Percentiles rank a stretch among this genome's conserved stretches.
Conservation (phyloP, 2,797 vertebrate species). For the Arrhamphus sclerolepis region DNA sequence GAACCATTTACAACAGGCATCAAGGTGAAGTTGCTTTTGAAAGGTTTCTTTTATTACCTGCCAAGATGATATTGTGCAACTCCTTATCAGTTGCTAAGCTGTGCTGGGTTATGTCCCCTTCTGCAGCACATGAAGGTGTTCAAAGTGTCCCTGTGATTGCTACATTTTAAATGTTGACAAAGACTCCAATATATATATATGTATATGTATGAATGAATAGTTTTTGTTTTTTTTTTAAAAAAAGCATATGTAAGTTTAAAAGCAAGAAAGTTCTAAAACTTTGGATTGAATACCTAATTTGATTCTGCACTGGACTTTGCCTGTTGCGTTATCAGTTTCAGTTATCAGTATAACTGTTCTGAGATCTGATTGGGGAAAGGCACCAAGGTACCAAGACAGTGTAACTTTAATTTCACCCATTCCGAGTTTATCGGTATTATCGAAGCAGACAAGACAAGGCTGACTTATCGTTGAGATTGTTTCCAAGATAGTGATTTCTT, state of each 20-base stretch:
- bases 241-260: neutral
- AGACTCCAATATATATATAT: too few relatives aligned
- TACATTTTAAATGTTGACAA: constrained; percentile 1
- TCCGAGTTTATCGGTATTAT: neutral
- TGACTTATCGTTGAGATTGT: constrained; percentile 16
- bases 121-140: constrained; percentile 2
- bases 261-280: neutral
- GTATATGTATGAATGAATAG: too few relatives aligned
- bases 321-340: constrained; percentile 42
- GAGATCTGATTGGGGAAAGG: constrained; percentile 6
- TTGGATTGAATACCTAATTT: constrained; percentile 20
- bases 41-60: constrained; percentile 29
- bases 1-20: constrained; percentile 14
- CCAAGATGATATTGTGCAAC: constrained; percentile 25
- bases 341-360: constrained; percentile 21
- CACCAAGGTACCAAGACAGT: neutral
- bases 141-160: constrained; percentile 29
- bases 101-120: neutral
- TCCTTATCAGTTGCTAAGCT: constrained; percentile 37
- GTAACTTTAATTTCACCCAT: neutral
- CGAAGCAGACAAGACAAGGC: constrained; percentile 2
- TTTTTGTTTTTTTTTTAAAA: too few relatives aligned
- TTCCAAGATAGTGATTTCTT: constrained; percentile 12
- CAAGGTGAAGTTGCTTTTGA: constrained; percentile 21
- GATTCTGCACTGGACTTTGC: constrained; percentile 62